phyloP scores from a whole-genome alignment of 2,113 vertebrate genomes.

The Eulemur macaco region DNA sequence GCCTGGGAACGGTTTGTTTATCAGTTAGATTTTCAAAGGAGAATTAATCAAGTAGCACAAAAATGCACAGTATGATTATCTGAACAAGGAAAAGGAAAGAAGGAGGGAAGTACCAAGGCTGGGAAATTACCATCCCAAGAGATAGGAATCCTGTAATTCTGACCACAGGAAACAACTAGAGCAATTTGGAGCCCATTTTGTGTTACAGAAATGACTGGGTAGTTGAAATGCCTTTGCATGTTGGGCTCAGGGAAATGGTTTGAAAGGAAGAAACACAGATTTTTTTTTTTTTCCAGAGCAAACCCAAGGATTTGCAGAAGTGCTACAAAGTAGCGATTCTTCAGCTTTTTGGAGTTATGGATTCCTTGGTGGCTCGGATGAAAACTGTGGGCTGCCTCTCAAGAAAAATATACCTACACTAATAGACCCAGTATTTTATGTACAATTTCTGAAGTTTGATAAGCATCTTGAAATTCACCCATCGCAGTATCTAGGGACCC shows the following conservation, averaged over 20 bases:
- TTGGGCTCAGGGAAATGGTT: not conserved
- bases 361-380: not conserved
- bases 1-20: not conserved
- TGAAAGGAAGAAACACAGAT: not conserved
- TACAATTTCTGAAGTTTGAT: not conserved
- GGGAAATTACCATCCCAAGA: not conserved
- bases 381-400: not conserved
- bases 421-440: not conserved
- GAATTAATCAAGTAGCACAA: not conserved
- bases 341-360: not conserved
- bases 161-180: not conserved
- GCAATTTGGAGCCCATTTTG: not conserved
- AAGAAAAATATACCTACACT: not conserved
- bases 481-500: not conserved
- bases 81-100: not conserved
- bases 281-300: not conserved
- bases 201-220: not conserved
- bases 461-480: not conserved
- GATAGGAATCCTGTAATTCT: not conserved
- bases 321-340: not conserved
- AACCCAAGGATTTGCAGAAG: not conserved
- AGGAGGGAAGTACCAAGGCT: not conserved
- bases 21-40: conserved; percentile 1
- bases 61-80: not conserved
- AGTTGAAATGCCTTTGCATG: not conserved